These are phyloP conservation scores for Astreopora myriophthalma DNA, from an alignment of 64 coral and sea anemone genomes.

Conservation along the genomic window DNA sequence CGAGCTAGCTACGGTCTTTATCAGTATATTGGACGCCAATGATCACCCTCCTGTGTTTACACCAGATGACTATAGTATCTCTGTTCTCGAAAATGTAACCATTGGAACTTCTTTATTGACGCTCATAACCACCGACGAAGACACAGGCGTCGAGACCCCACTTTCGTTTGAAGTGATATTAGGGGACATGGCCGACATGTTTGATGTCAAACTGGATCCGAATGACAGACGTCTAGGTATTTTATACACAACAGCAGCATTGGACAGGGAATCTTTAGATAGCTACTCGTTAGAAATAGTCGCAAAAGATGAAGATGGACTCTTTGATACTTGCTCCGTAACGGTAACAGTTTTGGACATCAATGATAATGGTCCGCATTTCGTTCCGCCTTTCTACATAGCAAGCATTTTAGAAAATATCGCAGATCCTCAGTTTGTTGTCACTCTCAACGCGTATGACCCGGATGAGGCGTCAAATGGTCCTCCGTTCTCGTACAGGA, in stretches of 20 bases:
- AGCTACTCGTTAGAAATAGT: constrained; percentile 46
- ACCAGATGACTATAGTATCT: constrained; percentile 31
- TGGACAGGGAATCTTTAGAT: constrained; percentile 57
- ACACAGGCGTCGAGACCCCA: constrained; percentile 29
- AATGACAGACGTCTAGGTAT: constrained; percentile 24
- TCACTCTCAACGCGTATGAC: constrained; percentile 63
- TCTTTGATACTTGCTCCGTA: constrained; percentile 51
- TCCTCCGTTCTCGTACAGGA: constrained; percentile 66
- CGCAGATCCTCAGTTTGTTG: constrained; percentile 67
- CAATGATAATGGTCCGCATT: constrained; percentile 84
- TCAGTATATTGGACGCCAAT: constrained; percentile 76
- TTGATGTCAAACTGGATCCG: constrained; percentile 49
- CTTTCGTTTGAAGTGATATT: constrained; percentile 50
- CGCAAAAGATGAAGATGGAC: constrained; percentile 54
- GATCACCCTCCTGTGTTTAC: constrained; percentile 72
- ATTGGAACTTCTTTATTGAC: constrained; percentile 39
- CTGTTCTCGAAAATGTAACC: constrained; percentile 58
- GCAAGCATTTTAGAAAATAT: constrained; percentile 71
- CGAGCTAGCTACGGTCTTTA: constrained; percentile 52
- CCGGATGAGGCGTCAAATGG: constrained; percentile 62
- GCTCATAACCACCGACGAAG: constrained; percentile 61
- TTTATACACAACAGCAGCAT: constrained; percentile 15
- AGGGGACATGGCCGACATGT: constrained; percentile 57
- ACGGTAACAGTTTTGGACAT: constrained; percentile 69
- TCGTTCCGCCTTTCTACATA: constrained; percentile 60